phyloP scores from a whole-genome alignment of 2,113 vertebrate genomes.

The Vicugna pacos region DNA sequence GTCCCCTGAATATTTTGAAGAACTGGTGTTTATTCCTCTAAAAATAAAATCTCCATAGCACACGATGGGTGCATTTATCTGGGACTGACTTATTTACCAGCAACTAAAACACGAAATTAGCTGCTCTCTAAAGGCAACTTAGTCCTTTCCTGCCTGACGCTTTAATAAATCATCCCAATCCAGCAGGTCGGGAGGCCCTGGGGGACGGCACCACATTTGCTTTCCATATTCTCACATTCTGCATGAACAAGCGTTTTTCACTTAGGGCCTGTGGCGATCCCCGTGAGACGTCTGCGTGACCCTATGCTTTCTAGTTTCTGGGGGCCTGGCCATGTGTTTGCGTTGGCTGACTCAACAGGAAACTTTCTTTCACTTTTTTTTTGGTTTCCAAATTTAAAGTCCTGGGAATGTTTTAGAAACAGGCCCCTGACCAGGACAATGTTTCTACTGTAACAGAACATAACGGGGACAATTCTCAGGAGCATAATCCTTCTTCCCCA shows the following conservation, averaged over 20 bases:
- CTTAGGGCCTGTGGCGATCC: conserved; percentile 76
- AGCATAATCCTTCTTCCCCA: conserved; percentile 44
- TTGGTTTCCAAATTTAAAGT: conserved; percentile 77
- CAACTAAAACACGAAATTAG: conserved; percentile 84
- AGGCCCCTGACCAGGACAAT: conserved; percentile 67
- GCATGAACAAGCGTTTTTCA: conserved; percentile 74
- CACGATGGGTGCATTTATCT: conserved; percentile 79
- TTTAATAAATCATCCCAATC: conserved; percentile 82
- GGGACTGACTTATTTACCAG: conserved; percentile 82
- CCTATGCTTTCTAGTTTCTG: conserved; percentile 83
- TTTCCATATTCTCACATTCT: conserved; percentile 84
- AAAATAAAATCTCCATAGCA: conserved; percentile 75
- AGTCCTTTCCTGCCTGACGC: conserved; percentile 68
- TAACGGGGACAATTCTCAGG: not conserved
- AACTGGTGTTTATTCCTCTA: conserved; percentile 71
- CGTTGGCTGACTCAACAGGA: conserved; percentile 76
- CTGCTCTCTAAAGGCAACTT: conserved; percentile 72
- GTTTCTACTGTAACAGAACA: conserved; percentile 48
- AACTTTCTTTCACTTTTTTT: conserved; percentile 21
- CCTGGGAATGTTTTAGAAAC: conserved; percentile 76
- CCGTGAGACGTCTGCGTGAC: conserved; percentile 75
- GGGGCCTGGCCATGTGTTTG: conserved; percentile 62
- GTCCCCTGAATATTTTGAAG: conserved; percentile 80
- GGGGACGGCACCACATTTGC: conserved; percentile 76
- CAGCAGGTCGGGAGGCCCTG: conserved; percentile 44